phyloP scores from a whole-genome alignment of 2,888 invertebrate species.

The Caenorhabditis macrosperma region DNA sequence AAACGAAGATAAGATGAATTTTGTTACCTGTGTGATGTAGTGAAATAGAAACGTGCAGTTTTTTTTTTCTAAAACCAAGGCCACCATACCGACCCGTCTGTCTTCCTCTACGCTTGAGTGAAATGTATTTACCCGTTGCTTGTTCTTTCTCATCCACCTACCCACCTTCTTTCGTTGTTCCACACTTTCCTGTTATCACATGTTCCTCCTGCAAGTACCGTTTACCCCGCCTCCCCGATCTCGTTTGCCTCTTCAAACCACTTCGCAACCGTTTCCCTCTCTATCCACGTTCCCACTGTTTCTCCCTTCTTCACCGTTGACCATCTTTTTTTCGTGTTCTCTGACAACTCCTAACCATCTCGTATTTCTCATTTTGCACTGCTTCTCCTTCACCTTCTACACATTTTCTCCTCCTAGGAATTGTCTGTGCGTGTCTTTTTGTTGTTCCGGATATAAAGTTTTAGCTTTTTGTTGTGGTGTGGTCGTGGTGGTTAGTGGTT shows the following conservation, averaged over 20 bases:
- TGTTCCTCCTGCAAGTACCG: slow-evolving; percentile 25
- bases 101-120: background rate
- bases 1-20: background rate
- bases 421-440: slow-evolving; percentile 13
- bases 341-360: background rate
- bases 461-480: slow-evolving; percentile 18
- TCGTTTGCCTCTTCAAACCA: slow-evolving; percentile 8
- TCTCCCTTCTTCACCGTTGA: background rate
- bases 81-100: slow-evolving; percentile 33
- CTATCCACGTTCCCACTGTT: slow-evolving; percentile 1
- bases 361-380: slow-evolving; percentile 20
- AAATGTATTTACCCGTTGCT: slow-evolving; percentile 13
- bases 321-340: slow-evolving; percentile 21
- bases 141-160: slow-evolving; percentile 14
- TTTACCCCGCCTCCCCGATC: slow-evolving; percentile 5
- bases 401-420: slow-evolving; percentile 11
- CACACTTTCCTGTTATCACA: slow-evolving; percentile 41
- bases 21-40: background rate
- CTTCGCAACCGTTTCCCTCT: background rate
- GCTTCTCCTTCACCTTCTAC: background rate
- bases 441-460: slow-evolving; percentile 43
- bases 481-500: slow-evolving; percentile 26
- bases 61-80: slow-evolving; percentile 18
- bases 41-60: background rate
- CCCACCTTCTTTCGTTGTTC: slow-evolving; percentile 25